Evolutionary conservation across 2,113 vertebrate species (phyloP).

Genomic region (Rhinichthys klamathensis): DNA sequence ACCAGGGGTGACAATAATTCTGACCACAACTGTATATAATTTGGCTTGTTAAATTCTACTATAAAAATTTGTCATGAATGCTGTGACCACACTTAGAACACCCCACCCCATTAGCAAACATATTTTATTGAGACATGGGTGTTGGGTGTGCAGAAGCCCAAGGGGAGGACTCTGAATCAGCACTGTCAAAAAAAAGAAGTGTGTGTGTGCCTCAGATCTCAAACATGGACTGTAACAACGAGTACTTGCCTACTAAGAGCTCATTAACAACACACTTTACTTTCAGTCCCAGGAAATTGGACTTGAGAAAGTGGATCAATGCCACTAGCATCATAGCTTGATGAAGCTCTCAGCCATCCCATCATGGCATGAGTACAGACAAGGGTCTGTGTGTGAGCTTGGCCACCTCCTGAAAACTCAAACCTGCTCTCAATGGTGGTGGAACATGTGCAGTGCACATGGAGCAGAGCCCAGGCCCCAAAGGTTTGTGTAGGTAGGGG

Average conservation of each 20-base stretch:
- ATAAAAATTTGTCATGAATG: background rate
- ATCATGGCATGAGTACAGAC: slow-evolving; percentile 16
- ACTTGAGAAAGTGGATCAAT: slow-evolving; percentile 13
- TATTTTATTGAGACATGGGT: slow-evolving; percentile 41
- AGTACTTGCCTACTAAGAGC: background rate
- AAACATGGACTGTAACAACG: background rate
- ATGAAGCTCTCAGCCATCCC: slow-evolving; percentile 31
- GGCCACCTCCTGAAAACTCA: slow-evolving; percentile 47
- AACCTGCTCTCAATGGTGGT: slow-evolving; percentile 51
- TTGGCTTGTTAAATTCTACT: slow-evolving; percentile 7
- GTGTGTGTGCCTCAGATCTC: slow-evolving; percentile 16
- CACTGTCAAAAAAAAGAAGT: slow-evolving; percentile 37
- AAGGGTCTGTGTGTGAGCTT: slow-evolving; percentile 28
- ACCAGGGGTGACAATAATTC: too few relatives aligned
- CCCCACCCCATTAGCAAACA: slow-evolving; percentile 38
- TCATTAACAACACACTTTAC: slow-evolving; percentile 2
- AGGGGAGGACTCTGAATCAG: background rate
- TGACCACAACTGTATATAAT: background rate
- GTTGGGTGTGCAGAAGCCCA: background rate
- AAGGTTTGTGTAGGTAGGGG: slow-evolving; percentile 42
- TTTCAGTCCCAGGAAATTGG: slow-evolving; percentile 38
- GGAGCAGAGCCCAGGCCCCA: slow-evolving; percentile 40
- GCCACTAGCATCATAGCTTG: slow-evolving; percentile 3
- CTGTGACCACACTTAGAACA: background rate
- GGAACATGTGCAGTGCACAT: slow-evolving; percentile 63